Evolutionary conservation across 2,113 vertebrate species (phyloP).

Genomic region (Pontoporia blainvillei): DNA sequence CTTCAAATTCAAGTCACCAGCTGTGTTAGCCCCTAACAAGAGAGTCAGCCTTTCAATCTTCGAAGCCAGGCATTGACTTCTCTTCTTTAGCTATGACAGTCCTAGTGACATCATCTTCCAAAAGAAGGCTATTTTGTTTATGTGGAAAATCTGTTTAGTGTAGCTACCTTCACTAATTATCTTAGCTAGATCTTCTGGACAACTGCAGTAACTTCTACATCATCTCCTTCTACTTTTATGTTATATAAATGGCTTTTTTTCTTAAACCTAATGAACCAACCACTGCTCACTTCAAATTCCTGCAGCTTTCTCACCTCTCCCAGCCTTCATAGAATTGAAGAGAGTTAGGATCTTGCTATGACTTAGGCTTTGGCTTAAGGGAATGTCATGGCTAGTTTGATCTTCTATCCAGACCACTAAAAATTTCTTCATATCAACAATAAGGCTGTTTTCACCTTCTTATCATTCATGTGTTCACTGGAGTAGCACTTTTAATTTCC

Average conservation of each 20-base stretch:
- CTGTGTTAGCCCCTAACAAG: background rate
- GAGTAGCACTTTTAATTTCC: background rate
- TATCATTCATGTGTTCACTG: background rate
- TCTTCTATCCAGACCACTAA: background rate
- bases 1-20: background rate
- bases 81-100: background rate
- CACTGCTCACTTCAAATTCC: background rate
- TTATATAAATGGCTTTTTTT: background rate
- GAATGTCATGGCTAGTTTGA: background rate
- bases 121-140: background rate
- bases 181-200: background rate
- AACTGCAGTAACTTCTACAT: background rate
- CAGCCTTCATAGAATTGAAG: background rate
- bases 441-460: background rate
- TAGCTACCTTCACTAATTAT: background rate
- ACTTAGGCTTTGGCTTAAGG: background rate
- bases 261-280: background rate
- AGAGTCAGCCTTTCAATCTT: background rate
- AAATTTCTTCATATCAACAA: background rate
- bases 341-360: background rate
- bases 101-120: background rate
- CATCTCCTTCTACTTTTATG: background rate
- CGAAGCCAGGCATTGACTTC: background rate
- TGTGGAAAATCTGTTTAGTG: background rate
- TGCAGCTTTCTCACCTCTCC: background rate